phyloP scores from a whole-genome alignment of 2,888 invertebrate genomes.

The Machimus rusticus region DNA sequence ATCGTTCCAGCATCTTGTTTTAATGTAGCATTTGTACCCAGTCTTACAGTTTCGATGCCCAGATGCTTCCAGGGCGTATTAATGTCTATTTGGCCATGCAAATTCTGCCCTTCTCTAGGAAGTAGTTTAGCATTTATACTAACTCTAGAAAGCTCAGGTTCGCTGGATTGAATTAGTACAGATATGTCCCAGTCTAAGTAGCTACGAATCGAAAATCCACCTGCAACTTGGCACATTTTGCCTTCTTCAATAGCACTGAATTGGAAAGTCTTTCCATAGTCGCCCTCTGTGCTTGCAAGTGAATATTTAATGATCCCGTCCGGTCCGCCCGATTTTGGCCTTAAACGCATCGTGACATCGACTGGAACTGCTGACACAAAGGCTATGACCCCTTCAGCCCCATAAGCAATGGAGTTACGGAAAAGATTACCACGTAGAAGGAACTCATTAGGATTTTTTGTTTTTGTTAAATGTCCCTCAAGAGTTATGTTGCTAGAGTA shows the following conservation, averaged over 20 bases:
- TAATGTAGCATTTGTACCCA: slow-evolving; percentile 54
- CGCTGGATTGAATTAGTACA: slow-evolving; percentile 57
- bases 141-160: slow-evolving; percentile 57
- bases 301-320: slow-evolving; percentile 59
- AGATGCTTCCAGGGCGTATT: slow-evolving; percentile 60
- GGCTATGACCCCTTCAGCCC: slow-evolving; percentile 61
- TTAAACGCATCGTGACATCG: slow-evolving; percentile 61
- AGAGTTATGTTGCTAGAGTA: slow-evolving; percentile 57
- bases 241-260: slow-evolving; percentile 61
- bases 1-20: slow-evolving; percentile 55
- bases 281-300: slow-evolving; percentile 52
- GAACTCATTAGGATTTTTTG: slow-evolving; percentile 52
- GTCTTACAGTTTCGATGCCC: slow-evolving; percentile 57
- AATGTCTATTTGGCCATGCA: slow-evolving; percentile 55
- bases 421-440: slow-evolving; percentile 62
- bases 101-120: slow-evolving; percentile 49
- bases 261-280: slow-evolving; percentile 56
- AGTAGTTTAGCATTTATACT: slow-evolving; percentile 56
- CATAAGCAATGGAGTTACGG: slow-evolving; percentile 61
- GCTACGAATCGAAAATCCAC: slow-evolving; percentile 59
- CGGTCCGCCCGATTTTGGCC: slow-evolving; percentile 61
- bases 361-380: slow-evolving; percentile 61
- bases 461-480: slow-evolving; percentile 55
- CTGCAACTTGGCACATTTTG: slow-evolving; percentile 62
- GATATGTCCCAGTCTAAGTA: slow-evolving; percentile 63